These are phyloP conservation scores for Metallyticus violacea DNA, from an alignment of 2,888 invertebrate genomes.

Conservation along the genomic window DNA sequence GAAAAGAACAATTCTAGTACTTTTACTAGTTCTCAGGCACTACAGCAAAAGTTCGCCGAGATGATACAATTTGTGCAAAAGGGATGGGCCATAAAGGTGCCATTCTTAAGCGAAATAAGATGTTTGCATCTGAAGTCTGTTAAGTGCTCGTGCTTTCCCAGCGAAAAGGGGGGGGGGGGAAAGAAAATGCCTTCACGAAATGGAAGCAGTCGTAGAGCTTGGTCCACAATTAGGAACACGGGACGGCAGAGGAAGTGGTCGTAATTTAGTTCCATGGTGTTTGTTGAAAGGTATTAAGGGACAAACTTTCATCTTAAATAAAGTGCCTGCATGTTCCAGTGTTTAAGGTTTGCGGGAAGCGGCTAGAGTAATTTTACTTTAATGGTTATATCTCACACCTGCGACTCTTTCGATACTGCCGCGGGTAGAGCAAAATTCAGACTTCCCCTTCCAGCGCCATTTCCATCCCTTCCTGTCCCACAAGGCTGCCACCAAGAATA, in stretches of 20 bases:
- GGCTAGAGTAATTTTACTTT: not conserved
- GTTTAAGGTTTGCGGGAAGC: no score
- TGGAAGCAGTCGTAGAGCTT: not conserved
- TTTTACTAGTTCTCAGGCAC: not conserved
- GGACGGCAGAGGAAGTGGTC: not conserved
- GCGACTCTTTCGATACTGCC: not conserved
- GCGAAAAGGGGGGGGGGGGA: not conserved
- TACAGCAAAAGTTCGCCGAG: not conserved
- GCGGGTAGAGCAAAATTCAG: no score
- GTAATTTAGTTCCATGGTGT: not conserved
- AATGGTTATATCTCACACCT: not conserved
- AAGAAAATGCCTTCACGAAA: not conserved
- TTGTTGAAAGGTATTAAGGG: not conserved
- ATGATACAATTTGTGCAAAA: not conserved
- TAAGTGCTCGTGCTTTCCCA: not conserved
- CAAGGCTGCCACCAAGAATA: no score
- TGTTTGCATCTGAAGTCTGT: not conserved
- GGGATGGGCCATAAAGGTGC: not conserved
- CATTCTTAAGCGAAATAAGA: not conserved
- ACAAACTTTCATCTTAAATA: not conserved
- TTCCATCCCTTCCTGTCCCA: not conserved
- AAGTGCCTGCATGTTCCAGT: not conserved
- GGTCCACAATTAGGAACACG: not conserved
- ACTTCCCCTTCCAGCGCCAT: no score
- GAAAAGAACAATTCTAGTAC: not conserved